A percentile compares a stretch with the other conserved stretches of the same genome.
Conservation (phyloP, 2,797 vertebrate genomes). For the Uromys caudimaculatus region DNA sequence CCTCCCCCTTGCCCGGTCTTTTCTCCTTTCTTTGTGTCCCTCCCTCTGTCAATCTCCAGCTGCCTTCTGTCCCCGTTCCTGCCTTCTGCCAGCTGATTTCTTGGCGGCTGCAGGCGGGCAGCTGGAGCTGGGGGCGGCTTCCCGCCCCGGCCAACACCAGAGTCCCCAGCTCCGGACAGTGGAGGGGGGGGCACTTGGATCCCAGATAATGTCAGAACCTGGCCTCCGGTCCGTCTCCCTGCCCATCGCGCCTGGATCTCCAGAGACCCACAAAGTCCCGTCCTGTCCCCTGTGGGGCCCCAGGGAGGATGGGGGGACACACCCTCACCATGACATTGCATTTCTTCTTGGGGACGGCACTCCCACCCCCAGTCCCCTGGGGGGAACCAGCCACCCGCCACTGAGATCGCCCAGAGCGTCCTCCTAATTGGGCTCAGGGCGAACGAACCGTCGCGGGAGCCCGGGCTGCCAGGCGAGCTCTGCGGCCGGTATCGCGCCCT, state of each 20-base stretch:
- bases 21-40: slow-evolving; percentile 65
- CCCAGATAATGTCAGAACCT: background rate
- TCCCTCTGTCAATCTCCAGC: slow-evolving; percentile 63
- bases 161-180: background rate
- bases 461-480: slow-evolving; percentile 67
- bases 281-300: background rate
- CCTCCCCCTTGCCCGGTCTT: slow-evolving; percentile 57
- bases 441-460: slow-evolving; percentile 58
- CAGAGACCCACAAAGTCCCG: background rate
- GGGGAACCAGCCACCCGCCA: background rate
- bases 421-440: slow-evolving; percentile 72
- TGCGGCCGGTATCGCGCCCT: background rate
- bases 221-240: background rate
- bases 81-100: slow-evolving; percentile 70
- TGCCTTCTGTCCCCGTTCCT: slow-evolving; percentile 73
- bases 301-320: background rate
- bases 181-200: background rate
- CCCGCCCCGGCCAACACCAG: background rate
- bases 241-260: background rate
- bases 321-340: slow-evolving; percentile 73
- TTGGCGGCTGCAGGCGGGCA: slow-evolving; percentile 54
- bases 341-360: slow-evolving; percentile 53
- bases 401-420: slow-evolving; percentile 1
- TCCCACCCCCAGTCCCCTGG: background rate
- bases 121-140: slow-evolving; percentile 70